Percentiles rank a stretch among this genome's conserved stretches.
Conservation (phyloP, 1,140 invertebrate species). For the Eumeta japonica region DNA sequence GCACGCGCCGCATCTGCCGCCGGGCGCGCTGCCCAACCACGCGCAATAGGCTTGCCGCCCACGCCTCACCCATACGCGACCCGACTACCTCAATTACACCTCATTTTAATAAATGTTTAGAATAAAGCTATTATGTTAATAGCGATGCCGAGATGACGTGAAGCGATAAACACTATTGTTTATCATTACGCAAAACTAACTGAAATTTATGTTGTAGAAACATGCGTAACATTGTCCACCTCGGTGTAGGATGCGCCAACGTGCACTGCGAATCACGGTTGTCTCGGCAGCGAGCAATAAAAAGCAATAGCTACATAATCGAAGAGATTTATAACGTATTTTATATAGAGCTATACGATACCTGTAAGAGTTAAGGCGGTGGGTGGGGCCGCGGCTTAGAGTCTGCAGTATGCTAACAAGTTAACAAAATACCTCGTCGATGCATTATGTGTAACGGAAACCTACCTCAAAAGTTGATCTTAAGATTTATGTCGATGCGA, state of each 20-base stretch:
- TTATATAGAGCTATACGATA: no score
- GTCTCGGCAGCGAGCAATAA: background rate
- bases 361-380: no score
- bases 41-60: constrained; percentile 57
- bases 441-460: constrained; percentile 46
- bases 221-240: no score
- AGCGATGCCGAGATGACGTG: background rate
- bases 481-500: constrained; percentile 52
- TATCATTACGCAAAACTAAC: no score
- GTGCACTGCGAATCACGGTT: background rate
- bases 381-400: constrained; percentile 21
- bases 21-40: constrained; percentile 57
- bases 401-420: constrained; percentile 15
- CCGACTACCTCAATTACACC: no score
- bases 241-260: no score
- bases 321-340: no score
- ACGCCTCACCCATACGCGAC: background rate
- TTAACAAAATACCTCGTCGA: constrained; percentile 49
- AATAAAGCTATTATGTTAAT: background rate
- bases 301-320: no score
- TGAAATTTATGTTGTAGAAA: no score
- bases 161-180: background rate
- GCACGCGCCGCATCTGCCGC: constrained; percentile 68
- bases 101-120: no score
- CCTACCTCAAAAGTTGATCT: constrained; percentile 55